A percentile compares a stretch with the other conserved stretches of the same genome.
Conservation (phyloP, 92 coral and sea anemone species). For the Palythoa grandis region DNA sequence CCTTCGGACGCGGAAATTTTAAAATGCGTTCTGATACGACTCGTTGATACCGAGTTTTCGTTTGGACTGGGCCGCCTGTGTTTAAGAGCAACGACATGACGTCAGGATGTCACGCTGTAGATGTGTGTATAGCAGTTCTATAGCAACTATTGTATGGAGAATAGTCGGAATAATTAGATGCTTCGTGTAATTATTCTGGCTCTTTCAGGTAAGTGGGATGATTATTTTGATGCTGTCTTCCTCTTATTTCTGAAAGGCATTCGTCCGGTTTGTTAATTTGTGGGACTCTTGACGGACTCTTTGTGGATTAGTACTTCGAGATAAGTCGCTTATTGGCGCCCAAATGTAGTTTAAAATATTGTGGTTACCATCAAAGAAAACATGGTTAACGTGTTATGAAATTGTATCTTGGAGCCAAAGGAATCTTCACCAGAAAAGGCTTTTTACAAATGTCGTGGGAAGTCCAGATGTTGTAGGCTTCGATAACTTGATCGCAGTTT, state of each 20-base stretch:
- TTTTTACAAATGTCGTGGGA: neutral
- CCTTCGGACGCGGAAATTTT: too few species aligned
- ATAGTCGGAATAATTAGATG: slow-evolving; percentile 29
- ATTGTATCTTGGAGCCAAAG: slow-evolving; percentile 36
- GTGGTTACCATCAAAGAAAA: slow-evolving; percentile 13
- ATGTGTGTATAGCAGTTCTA: slow-evolving; percentile 38
- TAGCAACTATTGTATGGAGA: slow-evolving; percentile 34
- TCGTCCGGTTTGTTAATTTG: neutral
- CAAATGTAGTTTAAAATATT: slow-evolving; percentile 11
- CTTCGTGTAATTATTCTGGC: slow-evolving; percentile 22
- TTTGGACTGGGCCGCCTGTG: neutral
- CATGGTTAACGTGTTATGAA: slow-evolving; percentile 20
- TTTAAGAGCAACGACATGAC: neutral
- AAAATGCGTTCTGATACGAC: too few species aligned
- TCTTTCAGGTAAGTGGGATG: slow-evolving; percentile 16
- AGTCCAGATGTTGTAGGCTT: neutral
- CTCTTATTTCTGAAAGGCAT: neutral
- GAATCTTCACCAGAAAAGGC: slow-evolving; percentile 9
- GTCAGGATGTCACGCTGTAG: slow-evolving; percentile 22
- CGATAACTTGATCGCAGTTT: neutral
- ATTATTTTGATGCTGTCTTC: slow-evolving; percentile 13
- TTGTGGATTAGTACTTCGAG: neutral
- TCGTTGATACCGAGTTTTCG: too few species aligned
- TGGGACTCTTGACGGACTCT: neutral
- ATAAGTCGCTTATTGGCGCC: neutral